A percentile compares a stretch with the other conserved stretches of the same genome.
Conservation (phyloP, 2,797 vertebrate species). For the Petrocephalus sullivani region DNA sequence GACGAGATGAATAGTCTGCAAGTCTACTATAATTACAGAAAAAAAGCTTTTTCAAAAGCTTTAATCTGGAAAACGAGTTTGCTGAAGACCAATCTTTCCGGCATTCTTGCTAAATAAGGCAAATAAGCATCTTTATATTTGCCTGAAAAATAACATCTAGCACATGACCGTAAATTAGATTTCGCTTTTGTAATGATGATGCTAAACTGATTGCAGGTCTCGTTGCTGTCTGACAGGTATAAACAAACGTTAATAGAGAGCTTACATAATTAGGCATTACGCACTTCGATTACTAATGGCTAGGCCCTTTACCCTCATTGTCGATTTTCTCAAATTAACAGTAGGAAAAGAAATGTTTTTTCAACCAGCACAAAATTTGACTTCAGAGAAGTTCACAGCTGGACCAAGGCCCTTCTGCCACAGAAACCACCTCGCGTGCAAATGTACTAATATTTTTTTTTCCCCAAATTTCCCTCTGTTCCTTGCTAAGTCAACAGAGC, state of each 20-base stretch:
- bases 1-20: slow-evolving; percentile 51
- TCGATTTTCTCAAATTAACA: background rate
- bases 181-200: background rate
- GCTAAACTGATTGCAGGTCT: background rate
- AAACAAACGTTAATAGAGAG: background rate
- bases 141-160: background rate
- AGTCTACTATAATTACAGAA: slow-evolving; percentile 61
- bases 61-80: slow-evolving; percentile 56
- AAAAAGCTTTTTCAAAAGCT: slow-evolving; percentile 57
- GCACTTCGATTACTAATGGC: background rate
- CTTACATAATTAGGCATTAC: background rate
- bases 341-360: background rate
- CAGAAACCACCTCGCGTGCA: background rate
- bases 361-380: background rate
- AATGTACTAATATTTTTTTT: background rate
- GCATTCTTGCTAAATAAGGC: background rate
- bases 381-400: background rate
- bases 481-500: background rate
- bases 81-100: background rate
- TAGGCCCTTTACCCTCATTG: background rate
- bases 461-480: background rate
- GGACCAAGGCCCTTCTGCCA: background rate
- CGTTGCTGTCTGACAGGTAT: background rate
- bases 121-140: background rate
- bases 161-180: background rate